Base-by-base conservation (phyloP, 2,888 invertebrate species). In the Aelia acuminata region DNA sequence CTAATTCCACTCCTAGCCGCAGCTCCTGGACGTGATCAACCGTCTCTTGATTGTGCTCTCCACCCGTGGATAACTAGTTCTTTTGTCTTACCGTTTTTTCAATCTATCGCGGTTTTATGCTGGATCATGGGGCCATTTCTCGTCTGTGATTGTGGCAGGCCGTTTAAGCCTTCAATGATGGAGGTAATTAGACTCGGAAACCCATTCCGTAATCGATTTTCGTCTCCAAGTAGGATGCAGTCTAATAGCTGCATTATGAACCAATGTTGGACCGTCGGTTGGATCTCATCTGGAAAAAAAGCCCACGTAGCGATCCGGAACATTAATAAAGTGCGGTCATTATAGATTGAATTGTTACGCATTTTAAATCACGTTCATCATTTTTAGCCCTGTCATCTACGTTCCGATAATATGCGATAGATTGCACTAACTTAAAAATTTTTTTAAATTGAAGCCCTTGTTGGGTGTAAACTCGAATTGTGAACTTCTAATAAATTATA, bases 21-120 rank as follows among this genome's bases (percentile, higher is more conserved):
- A 80, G 80, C 80, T 80, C 80, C 80, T 43, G n/a, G 39, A 80
- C 80, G 80, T 80, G 80, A 80, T 47, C 80, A 80, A 47, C 80
- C 80, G 80, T 22, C 43, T 80, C 80, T 80, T 80, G n/a, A 47
- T 80, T 47, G 43, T 43, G n/a, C 22, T 20, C 35, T 15, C 75
- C 39, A 5, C 39, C 39, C 70, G 35, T 15, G 31, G 63, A 20
- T 70, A 70, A 70, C 63, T 70, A 70, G 63, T 47, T 80, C 80
- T 80, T 80, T 80, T 80, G 80, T 80, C 80, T 80, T 47, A 80
- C 80, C 43, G 80, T 80, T 80, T 80, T 47, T 80, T 80, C 43
- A 80, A 80, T 80, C 80, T 47, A 47, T 80, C 43, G 80, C 43
- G 80, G 80, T 80, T 80, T 80, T 43, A 80, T 47, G 80, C 80